Conservation (phyloP, 2,888 invertebrate species). For the Mystacides longicornis region DNA sequence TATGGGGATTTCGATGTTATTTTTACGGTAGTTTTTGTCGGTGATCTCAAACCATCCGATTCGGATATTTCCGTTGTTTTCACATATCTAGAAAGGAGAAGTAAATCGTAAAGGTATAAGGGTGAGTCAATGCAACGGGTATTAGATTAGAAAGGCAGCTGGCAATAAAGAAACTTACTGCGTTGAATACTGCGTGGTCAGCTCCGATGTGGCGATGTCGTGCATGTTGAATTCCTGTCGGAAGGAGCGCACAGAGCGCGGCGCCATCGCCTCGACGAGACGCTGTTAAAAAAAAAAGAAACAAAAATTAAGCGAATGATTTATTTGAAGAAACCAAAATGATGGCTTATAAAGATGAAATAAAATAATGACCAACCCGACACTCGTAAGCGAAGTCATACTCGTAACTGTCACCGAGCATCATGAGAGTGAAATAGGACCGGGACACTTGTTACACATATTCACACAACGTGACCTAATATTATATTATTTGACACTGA, state of each 20-base stretch:
- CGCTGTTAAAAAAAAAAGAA: slow-evolving; percentile 40
- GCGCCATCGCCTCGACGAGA: slow-evolving; percentile 61
- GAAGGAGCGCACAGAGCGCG: slow-evolving; percentile 68
- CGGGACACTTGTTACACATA: slow-evolving; percentile 24
- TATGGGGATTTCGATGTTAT: slow-evolving; percentile 29
- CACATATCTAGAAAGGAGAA: slow-evolving; percentile 42
- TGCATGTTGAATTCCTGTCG: slow-evolving; percentile 75
- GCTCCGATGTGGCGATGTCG: slow-evolving; percentile 58
- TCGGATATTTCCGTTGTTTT: slow-evolving; percentile 49
- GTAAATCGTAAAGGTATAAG: too few species aligned
- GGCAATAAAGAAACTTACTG: slow-evolving; percentile 47
- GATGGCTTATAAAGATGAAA: too few species aligned
- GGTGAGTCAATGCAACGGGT: too few species aligned
- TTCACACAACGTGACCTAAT: too few species aligned
- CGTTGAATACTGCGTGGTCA: slow-evolving; percentile 54
- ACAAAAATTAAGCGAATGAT: not conserved
- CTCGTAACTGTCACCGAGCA: slow-evolving; percentile 40
- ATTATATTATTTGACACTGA: too few species aligned
- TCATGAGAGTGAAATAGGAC: slow-evolving; percentile 28
- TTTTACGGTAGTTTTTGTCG: slow-evolving; percentile 38
- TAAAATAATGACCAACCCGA: slow-evolving; percentile 45
- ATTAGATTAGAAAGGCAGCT: not conserved
- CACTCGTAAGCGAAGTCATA: slow-evolving; percentile 62
- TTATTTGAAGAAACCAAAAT: too few species aligned
- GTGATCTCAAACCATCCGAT: slow-evolving; percentile 42